These are phyloP conservation scores for Ecliptopera silaceata DNA, from an alignment of 2,888 invertebrate genomes.

Conservation along the genomic window DNA sequence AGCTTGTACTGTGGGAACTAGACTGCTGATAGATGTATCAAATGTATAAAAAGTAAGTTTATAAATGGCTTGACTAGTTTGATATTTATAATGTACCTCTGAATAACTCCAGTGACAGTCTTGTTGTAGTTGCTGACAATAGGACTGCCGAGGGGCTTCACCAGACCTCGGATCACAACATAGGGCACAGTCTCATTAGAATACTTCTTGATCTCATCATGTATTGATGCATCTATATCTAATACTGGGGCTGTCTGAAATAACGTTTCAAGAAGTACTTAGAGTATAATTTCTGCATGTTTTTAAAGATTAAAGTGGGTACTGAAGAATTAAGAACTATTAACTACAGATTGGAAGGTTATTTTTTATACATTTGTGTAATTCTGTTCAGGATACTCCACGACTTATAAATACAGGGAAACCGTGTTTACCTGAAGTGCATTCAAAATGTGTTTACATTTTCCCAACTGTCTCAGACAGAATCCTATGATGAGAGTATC, in stretches of 20 bases:
- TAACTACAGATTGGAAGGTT: background rate
- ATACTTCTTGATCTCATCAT: slow-evolving; percentile 84
- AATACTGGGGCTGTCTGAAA: slow-evolving; percentile 87
- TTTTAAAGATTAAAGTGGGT: no score
- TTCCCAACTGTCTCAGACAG: slow-evolving; percentile 89
- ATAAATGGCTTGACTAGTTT: background rate
- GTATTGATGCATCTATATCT: slow-evolving; percentile 85
- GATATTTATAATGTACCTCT: slow-evolving; percentile 73
- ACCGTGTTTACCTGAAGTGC: slow-evolving; percentile 85
- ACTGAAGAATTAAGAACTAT: background rate
- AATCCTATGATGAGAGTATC: slow-evolving; percentile 89
- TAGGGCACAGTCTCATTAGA: slow-evolving; percentile 87
- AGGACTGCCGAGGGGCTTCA: slow-evolving; percentile 89
- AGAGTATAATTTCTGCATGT: no score
- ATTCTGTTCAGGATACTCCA: background rate
- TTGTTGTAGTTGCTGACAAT: slow-evolving; percentile 89
- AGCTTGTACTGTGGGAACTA: no score
- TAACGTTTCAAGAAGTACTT: background rate
- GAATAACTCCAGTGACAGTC: slow-evolving; percentile 89
- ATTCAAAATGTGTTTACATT: slow-evolving; percentile 87
- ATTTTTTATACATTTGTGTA: background rate
- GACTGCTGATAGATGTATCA: no score
- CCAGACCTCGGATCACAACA: slow-evolving; percentile 89
- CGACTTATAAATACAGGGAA: background rate
- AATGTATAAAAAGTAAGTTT: no score